Base-by-base conservation (phyloP, 2,113 vertebrate species). In the Hipposideros armiger region DNA sequence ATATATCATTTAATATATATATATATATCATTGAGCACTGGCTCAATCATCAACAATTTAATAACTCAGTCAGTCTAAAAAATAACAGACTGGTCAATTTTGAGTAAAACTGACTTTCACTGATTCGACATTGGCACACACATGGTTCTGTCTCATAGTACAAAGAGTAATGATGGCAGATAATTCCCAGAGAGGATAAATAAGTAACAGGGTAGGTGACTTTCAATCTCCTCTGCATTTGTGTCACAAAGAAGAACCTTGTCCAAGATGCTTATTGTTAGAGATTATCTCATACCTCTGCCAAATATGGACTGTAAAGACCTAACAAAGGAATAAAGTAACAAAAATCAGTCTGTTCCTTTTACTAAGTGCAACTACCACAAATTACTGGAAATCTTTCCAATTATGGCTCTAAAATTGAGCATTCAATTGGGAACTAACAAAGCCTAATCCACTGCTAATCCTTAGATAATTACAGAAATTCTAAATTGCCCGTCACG, bases 371-470 rank as follows among this genome's bases (percentile, higher is more conserved):
- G 66, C 76, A 97, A 91, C 56, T 56, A 85, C 58, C 66, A 80
- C 82, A 95, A 92, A 97, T 97, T 94, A 91, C 86, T 81, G 58
- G 69, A 96, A 97, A 97, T 94, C 78, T 93, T 95, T 94, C 74
- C 80, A 96, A 93, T 91, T 95, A 91, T 72, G 62, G 70, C 40
- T 95, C 60, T 94, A 87, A 96, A 98, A 95, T 72, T 91, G 78
- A 87, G 47, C 28, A 91, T 95, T 97, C 74, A 96, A 42, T 77
- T 69, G 83, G 64, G 45, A 60, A 64, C 50, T 76, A 87, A 94
- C 81, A 95, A 93, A 67, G 90, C 82, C 76, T 80, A 81, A 24
- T 77, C 40, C 28, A 90, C 78, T 45, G 74, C 78, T 96, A 96
- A 97, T 97, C 92, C 90, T 94, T 56, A 94, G 54, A 95, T 94